phyloP scores from a whole-genome alignment of 2,113 vertebrate species.

The Gallinago undulata region DNA sequence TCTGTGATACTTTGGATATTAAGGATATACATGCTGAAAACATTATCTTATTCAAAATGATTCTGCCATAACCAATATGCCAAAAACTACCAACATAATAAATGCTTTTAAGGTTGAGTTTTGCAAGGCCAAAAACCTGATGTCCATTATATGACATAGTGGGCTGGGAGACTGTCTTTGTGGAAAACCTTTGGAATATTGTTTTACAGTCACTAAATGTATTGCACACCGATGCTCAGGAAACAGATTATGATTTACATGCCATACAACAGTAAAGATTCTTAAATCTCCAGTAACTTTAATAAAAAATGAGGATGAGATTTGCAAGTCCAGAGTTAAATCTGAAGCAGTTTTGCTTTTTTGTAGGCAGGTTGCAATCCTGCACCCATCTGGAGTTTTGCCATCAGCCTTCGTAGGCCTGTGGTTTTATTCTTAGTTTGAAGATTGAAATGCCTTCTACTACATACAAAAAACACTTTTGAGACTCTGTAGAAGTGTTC shows the following conservation, averaged over 20 bases:
- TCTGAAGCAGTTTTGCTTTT: not conserved
- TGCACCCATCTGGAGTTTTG: slow-evolving; percentile 7
- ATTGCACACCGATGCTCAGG: not conserved
- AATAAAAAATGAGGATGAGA: not conserved
- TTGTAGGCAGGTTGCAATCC: not conserved
- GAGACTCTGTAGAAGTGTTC: not conserved
- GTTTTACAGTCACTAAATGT: slow-evolving; percentile 2
- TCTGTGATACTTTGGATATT: slow-evolving; percentile 25
- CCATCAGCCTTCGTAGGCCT: not conserved
- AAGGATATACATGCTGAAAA: slow-evolving; percentile 50
- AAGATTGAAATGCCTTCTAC: not conserved
- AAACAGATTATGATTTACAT: not conserved
- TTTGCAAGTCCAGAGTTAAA: not conserved
- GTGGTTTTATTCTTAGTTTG: not conserved
- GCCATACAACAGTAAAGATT: not conserved
- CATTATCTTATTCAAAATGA: slow-evolving; percentile 43
- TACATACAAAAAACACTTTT: not conserved
- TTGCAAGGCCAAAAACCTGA: slow-evolving; percentile 56
- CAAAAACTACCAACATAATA: slow-evolving; percentile 45
- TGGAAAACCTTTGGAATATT: slow-evolving; percentile 34
- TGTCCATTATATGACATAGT: slow-evolving; percentile 58
- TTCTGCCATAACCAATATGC: slow-evolving; percentile 38
- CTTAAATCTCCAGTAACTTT: not conserved
- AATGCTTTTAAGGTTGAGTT: slow-evolving; percentile 20
- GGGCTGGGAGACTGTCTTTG: slow-evolving; percentile 7